Evolutionary conservation across 2,888 invertebrate species (phyloP).

Genomic region (Lasioglossum figueresi): DNA sequence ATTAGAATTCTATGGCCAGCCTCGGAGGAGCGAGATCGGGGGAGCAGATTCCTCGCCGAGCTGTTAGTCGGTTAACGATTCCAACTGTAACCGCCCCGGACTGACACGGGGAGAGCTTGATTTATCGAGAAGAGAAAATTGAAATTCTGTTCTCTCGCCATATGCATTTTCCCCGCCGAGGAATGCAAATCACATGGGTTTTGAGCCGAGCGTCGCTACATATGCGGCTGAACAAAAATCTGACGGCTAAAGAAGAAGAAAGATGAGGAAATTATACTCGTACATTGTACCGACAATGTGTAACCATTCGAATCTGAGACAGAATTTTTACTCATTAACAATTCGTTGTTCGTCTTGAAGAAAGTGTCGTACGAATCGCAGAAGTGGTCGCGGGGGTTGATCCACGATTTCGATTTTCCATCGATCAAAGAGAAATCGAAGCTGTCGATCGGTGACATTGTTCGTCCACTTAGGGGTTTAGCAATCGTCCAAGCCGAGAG

Average conservation of each 20-base stretch:
- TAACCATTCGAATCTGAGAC: too few relatives aligned
- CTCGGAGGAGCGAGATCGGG: conserved; percentile 31
- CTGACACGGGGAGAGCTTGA: conserved; percentile 23
- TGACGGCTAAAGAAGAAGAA: background rate
- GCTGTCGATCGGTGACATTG: conserved; percentile 59
- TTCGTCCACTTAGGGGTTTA: conserved; percentile 61
- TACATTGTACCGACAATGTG: background rate
- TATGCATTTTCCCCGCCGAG: background rate
- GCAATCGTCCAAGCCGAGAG: conserved; percentile 60
- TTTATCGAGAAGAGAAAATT: conserved; percentile 24
- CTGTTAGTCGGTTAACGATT: conserved; percentile 29
- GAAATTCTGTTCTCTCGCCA: background rate
- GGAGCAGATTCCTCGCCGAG: conserved; percentile 40
- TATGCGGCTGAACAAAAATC: background rate
- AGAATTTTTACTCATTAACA: background rate
- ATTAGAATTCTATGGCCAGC: conserved; percentile 60
- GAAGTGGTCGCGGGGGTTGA: background rate
- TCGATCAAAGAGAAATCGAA: background rate
- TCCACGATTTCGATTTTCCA: background rate
- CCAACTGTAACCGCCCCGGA: conserved; percentile 48
- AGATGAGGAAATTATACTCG: background rate
- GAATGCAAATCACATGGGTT: background rate
- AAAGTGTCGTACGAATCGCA: background rate
- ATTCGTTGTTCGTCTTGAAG: background rate
- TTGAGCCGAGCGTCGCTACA: background rate